Evolutionary conservation across 2,888 invertebrate species (phyloP).

Genomic region (Meloe dianella): DNA sequence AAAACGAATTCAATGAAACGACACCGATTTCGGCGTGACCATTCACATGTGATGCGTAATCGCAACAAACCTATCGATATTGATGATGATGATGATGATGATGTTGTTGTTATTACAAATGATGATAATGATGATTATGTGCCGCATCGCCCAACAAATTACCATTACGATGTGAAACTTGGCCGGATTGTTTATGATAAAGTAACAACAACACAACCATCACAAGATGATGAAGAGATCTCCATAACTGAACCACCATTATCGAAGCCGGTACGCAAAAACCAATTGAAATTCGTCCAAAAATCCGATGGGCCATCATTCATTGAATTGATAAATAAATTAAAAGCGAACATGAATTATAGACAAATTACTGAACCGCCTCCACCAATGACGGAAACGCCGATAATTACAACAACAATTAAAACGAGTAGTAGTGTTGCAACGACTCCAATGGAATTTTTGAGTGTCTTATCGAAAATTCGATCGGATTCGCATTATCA

Average conservation of each 20-base stretch:
- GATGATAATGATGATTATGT: slow-evolving; percentile 55
- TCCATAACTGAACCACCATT: slow-evolving; percentile 42
- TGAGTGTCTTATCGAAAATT: slow-evolving; percentile 51
- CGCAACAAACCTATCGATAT: slow-evolving; percentile 37
- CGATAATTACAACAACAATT: slow-evolving; percentile 36
- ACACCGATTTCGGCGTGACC: not conserved
- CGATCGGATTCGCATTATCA: slow-evolving; percentile 48
- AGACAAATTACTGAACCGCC: slow-evolving; percentile 53
- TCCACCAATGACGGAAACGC: slow-evolving; percentile 51
- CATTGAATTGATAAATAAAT: slow-evolving; percentile 51
- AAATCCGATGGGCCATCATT: slow-evolving; percentile 46
- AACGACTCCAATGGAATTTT: slow-evolving; percentile 52
- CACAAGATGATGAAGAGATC: slow-evolving; percentile 37
- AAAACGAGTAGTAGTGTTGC: slow-evolving; percentile 40
- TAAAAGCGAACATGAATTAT: slow-evolving; percentile 50
- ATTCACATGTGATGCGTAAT: slow-evolving; percentile 44
- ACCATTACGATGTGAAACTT: slow-evolving; percentile 55
- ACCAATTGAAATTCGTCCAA: slow-evolving; percentile 34
- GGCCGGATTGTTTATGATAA: slow-evolving; percentile 54
- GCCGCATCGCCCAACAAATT: slow-evolving; percentile 55
- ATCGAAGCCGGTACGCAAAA: slow-evolving; percentile 39
- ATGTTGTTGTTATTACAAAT: slow-evolving; percentile 21
- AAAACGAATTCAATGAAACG: slow-evolving; percentile 16
- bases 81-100: slow-evolving; percentile 36
- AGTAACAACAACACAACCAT: slow-evolving; percentile 27